phyloP scores from a whole-genome alignment of 2,797 vertebrate species.

The Brachymystax lenok region DNA sequence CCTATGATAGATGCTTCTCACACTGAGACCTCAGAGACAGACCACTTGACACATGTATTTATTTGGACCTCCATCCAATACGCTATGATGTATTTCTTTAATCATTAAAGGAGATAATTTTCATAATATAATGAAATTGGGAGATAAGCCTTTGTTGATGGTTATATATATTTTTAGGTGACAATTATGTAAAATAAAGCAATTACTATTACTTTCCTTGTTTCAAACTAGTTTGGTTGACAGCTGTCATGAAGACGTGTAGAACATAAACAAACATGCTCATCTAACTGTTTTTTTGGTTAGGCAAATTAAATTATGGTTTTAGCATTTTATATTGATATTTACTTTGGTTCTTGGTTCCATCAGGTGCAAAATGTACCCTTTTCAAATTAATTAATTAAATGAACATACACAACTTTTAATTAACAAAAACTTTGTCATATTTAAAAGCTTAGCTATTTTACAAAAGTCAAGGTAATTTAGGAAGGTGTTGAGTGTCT shows the following conservation, averaged over 20 bases:
- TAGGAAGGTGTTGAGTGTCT: background rate
- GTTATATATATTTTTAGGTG: background rate
- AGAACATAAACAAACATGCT: background rate
- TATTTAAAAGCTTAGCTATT: background rate
- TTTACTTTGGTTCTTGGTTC: background rate
- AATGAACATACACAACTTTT: too few relatives aligned
- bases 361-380: background rate
- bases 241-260: background rate
- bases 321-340: background rate
- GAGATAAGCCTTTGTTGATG: background rate
- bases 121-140: background rate
- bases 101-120: too few relatives aligned
- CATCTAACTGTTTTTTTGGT: too few relatives aligned
- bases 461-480: background rate
- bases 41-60: background rate
- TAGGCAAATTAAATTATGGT: background rate
- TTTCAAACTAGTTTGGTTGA: background rate
- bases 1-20: constrained; percentile 24
- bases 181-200: background rate
- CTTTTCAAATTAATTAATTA: background rate
- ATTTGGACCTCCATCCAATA: background rate
- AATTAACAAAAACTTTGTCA: background rate
- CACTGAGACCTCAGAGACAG: constrained; percentile 31
- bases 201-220: background rate
- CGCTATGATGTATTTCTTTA: background rate